phyloP scores from a whole-genome alignment of 2,113 vertebrate species.

The Heterotis niloticus region DNA sequence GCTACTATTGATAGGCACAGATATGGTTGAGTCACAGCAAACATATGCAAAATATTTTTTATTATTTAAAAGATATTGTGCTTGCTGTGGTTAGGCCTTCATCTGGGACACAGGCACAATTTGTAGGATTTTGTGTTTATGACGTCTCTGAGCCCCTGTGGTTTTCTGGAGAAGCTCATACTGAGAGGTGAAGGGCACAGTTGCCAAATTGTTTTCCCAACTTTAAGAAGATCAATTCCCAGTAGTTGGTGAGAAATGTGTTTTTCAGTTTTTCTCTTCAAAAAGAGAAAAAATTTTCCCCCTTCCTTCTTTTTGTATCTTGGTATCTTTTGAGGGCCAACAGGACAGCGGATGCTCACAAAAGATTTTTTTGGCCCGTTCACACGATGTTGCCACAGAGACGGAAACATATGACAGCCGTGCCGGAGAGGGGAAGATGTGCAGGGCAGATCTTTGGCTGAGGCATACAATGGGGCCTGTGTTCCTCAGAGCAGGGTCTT shows the following conservation, averaged over 20 bases:
- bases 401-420: slow-evolving; percentile 34
- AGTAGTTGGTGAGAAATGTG: slow-evolving; percentile 13
- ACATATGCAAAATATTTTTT: too few species aligned
- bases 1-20: too few species aligned
- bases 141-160: background rate
- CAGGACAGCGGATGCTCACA: slow-evolving; percentile 5
- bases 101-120: background rate
- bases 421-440: slow-evolving; percentile 20
- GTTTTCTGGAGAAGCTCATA: background rate
- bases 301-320: background rate
- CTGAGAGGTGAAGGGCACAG: background rate
- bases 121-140: background rate
- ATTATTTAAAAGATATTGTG: background rate
- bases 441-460: slow-evolving; percentile 38
- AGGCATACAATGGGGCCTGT: slow-evolving; percentile 27
- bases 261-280: slow-evolving; percentile 16
- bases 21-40: too few species aligned
- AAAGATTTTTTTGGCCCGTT: slow-evolving; percentile 8
- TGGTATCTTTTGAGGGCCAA: slow-evolving; percentile 11
- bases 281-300: background rate
- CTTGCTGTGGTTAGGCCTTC: background rate
- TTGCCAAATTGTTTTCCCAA: slow-evolving; percentile 14
- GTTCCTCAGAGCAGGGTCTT: background rate
- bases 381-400: slow-evolving; percentile 9
- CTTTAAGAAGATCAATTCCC: slow-evolving; percentile 5